Evolutionary conservation across 2,113 vertebrate species (phyloP), one percentile per base, ranked within the genome.

Genomic region (Ptychochromis oligacanthus): DNA sequence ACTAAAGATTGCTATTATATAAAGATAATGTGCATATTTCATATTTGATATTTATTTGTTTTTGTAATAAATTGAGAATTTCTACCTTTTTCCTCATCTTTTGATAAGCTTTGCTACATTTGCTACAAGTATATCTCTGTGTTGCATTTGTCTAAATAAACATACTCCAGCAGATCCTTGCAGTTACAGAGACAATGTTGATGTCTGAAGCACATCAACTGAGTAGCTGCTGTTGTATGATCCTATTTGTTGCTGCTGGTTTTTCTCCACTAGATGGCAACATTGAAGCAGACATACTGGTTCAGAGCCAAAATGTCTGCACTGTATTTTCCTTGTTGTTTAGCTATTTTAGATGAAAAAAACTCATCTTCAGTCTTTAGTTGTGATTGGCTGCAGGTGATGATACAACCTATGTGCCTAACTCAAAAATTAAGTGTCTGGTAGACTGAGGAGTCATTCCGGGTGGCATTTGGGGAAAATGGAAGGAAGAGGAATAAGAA

Each of bases 261-360:
- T 36, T 60, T 26, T 43, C 5, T 74, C 89, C 93, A 85, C 86
- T 89, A 92, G 93, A 83, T 90, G 93, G 83, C 84, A 62, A 31
- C 84, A 80, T 84, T 86, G 24, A 31, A 56, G 11, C 70, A 88
- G 18, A 76, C 13, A 80, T 79, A 22, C 24, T 10, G 5, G 22
- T 59, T 57, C 18, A 57, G 52, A 56, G 72, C 31, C 55, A 38
- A 36, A 12, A 10, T 14, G 20, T 54, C 67, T 1, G 46, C 28
- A 49, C 17, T 54, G 26, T 31, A 54, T 54, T 72, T 54, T 72
- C 11, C 18, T 72, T n/a, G 67, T 17, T 72, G 17, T 54, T 54
- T 54, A 72, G 46, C 6, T 72, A n/a, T 72, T 54, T 46, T 52
- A 31, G 26, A 52, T 72, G 52, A 72, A 31, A 52, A 52, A 52